phyloP scores from a whole-genome alignment of 1,140 invertebrate genomes.

The Caenorhabditis inopinata region DNA sequence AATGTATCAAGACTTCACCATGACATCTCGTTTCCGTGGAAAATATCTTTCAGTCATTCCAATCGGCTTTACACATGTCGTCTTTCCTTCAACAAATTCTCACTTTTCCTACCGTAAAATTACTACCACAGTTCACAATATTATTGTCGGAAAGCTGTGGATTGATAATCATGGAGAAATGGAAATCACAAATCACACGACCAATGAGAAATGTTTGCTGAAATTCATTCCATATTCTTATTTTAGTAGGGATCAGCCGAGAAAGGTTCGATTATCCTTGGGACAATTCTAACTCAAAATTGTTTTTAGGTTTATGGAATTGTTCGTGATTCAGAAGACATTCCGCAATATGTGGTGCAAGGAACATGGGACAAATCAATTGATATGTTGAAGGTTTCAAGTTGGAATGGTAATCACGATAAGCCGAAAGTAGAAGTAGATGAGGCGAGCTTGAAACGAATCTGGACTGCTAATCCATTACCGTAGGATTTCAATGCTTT shows the following conservation, averaged over 20 bases:
- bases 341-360: conserved; percentile 78
- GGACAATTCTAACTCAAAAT: not conserved
- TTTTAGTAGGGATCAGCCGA: conserved; percentile 88
- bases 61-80: conserved; percentile 79
- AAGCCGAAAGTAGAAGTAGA: conserved; percentile 87
- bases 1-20: conserved; percentile 96
- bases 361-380: conserved; percentile 94
- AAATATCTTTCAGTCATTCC: conserved; percentile 92
- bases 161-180: conserved; percentile 98
- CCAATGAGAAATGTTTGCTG: conserved; percentile 90
- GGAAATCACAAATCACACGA: conserved; percentile 85
- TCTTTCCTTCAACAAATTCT: conserved; percentile 71
- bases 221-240: conserved; percentile 97
- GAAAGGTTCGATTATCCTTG: conserved; percentile 73
- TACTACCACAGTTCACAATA: conserved; percentile 93
- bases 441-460: conserved; percentile 72
- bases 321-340: conserved; percentile 72
- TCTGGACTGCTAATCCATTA: conserved; percentile 82
- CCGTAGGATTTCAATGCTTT: conserved; percentile 72
- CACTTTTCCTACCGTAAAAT: conserved; percentile 91
- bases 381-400: conserved; percentile 84
- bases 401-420: conserved; percentile 69
- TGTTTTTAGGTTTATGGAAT: conserved; percentile 74
- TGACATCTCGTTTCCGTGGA: conserved; percentile 95
- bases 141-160: conserved; percentile 98